phyloP scores from a whole-genome alignment of 2,113 vertebrate species.

The Halcyon senegalensis region DNA sequence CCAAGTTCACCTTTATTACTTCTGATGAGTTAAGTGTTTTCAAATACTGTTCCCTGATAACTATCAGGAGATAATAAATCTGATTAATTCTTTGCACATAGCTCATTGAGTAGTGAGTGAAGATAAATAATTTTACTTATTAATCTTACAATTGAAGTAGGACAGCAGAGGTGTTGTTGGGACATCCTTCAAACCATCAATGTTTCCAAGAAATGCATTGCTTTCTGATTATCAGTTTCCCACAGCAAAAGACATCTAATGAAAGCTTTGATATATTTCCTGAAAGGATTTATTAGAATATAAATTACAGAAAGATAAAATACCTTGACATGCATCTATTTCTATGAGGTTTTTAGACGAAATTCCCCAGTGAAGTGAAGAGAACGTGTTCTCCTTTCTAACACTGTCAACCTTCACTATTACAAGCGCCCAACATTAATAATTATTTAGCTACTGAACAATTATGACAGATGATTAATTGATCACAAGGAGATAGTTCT shows the following conservation, averaged over 20 bases:
- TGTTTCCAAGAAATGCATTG: not conserved
- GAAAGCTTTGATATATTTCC: not conserved
- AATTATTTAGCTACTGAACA: slow-evolving; percentile 76
- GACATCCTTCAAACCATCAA: not conserved
- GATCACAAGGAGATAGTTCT: slow-evolving; percentile 66
- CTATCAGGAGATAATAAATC: not conserved
- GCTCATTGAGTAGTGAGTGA: not conserved
- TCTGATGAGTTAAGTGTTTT: not conserved
- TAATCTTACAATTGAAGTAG: not conserved
- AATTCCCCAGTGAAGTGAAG: not conserved
- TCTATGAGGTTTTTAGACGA: not conserved
- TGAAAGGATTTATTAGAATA: not conserved
- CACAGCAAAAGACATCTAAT: not conserved
- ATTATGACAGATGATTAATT: slow-evolving; percentile 80
- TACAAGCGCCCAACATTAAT: slow-evolving; percentile 65
- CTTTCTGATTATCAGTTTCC: not conserved
- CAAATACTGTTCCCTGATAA: not conserved
- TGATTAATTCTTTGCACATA: not conserved
- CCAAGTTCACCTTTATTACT: not conserved
- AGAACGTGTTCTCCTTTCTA: slow-evolving; percentile 46
- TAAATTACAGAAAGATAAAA: slow-evolving; percentile 7
- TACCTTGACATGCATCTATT: not conserved
- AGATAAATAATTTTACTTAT: not conserved
- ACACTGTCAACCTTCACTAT: slow-evolving; percentile 63
- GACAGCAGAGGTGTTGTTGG: not conserved